Evolutionary conservation across 2,888 invertebrate species (phyloP), one percentile per base, ranked within the genome.

Genomic region (Orgyia antiqua): DNA sequence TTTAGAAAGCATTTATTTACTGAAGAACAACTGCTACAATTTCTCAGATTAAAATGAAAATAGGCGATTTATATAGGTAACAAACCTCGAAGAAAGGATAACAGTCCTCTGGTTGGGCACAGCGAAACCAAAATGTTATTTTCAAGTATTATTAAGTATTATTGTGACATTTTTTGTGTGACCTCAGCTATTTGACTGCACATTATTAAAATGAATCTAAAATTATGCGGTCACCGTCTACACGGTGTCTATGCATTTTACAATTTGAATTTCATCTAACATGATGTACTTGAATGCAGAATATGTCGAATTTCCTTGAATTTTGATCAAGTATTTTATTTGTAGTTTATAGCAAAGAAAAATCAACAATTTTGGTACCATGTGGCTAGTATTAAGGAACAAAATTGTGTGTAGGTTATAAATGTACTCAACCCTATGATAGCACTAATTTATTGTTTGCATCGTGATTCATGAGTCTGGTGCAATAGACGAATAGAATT

Each of bases 201-300:
- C 71, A 83, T 78, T 83, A 82, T 84, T 70, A 69, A 70, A 84
- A 84, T 82, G 72, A 75, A 82, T 82, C 72, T 82, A 54, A 82
- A 79, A 80, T 83, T 86, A 86, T 86, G 52, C 83, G 59, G 61
- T 36, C 58, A 45, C 58, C 44, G 65, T 76, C 69, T 65, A 70
- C 54, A 59, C 51, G 60, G 41, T 58, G 76, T 79, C 80, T 78
- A 69, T 79, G 82, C 83, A 84, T 84, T 84, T 80, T 82, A 79
- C 78, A 54, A 76, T 73, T 70, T 77, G 71, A 77, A 75, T 74
- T 75, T 74, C 62, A 74, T 73, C 61, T 60, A 45, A 51, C 62
- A 57, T 65, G 66, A 76, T 78, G 78, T 80, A 79, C 79, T 80
- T 73, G 68, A 73, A 61, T 83, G 82, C 83, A 82, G 73, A 82